These are phyloP conservation scores for Ormyrus nitidulus DNA, from an alignment of 2,888 invertebrate species.

Conservation along the genomic window DNA sequence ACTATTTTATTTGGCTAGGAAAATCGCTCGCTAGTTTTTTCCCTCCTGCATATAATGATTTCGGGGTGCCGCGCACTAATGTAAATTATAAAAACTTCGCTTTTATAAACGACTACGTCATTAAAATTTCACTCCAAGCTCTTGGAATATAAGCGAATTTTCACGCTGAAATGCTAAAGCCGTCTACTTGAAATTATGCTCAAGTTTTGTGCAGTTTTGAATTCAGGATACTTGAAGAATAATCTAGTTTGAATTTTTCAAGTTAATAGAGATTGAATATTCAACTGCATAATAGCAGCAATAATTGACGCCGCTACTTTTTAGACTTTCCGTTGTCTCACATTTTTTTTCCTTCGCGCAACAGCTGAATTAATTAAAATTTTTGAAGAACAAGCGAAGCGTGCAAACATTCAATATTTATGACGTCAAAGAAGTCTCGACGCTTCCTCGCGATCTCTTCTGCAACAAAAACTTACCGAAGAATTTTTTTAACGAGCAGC, in stretches of 20 bases:
- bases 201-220: conserved; percentile 8
- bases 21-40: conserved; percentile 6
- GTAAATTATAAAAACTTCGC: conserved; percentile 41
- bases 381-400: too few species aligned
- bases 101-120: conserved; percentile 35
- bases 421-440: too few species aligned
- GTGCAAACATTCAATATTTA: too few species aligned
- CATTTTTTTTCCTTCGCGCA: too few species aligned
- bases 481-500: too few species aligned
- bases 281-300: too few species aligned
- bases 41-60: conserved; percentile 27
- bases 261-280: not conserved
- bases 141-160: conserved; percentile 33
- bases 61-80: conserved; percentile 21
- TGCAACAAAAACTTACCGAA: too few species aligned
- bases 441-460: too few species aligned
- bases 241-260: conserved; percentile 36
- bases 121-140: conserved; percentile 24
- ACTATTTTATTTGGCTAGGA: not conserved
- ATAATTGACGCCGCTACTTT: too few species aligned
- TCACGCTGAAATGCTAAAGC: conserved; percentile 15
- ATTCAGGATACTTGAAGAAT: conserved; percentile 35
- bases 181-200: conserved; percentile 29
- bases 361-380: too few species aligned
- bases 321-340: too few species aligned